Evolutionary conservation across 2,797 vertebrate species (phyloP), one percentile per base, ranked within the genome.

Genomic region (Microctenopoma lineatum): DNA sequence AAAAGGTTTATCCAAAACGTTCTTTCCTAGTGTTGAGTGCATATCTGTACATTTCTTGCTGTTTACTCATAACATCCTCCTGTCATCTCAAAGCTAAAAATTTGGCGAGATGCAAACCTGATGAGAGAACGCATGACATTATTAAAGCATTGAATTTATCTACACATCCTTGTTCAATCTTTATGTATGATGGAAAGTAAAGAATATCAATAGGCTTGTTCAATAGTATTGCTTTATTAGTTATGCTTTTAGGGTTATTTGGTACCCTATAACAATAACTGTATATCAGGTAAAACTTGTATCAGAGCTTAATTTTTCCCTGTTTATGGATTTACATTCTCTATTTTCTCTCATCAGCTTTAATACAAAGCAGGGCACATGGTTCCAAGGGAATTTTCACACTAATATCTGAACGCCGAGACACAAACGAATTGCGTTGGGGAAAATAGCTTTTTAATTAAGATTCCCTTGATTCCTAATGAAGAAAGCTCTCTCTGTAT

Each of bases 361-460:
- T 66, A 68, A 68, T 53, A 36, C 50, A 46, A 52, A 63, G 29
- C 45, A 52, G 25, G 56, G 29, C 21, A n/a, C 21, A 4, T 26
- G 14, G 64, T 63, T 66, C 79, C 69, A 61, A 64, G 18, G 41
- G 44, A 55, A 50, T 81, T 74, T 80, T 63, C 56, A 45, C 79
- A 62, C 62, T 75, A 80, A 87, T 87, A 70, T 79, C 38, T 21
- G n/a, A 72, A 61, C 11, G 5, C 65, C 3, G 59, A 77, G 81
- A 73, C 66, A 77, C 77, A 87, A 89, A 89, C 89, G 79, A 80
- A 89, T 86, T 66, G 62, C 58, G 18, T 39, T 53, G 42, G 34
- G 63, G 66, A 61, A 70, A 83, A 83, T 78, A 84, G 82, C 81
- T 86, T 90, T 89, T 91, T 86, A 75, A 91, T 89, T 83, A 88